Evolutionary conservation across 2,797 vertebrate genomes (phyloP).

Genomic region (Takifugu rubripes): DNA sequence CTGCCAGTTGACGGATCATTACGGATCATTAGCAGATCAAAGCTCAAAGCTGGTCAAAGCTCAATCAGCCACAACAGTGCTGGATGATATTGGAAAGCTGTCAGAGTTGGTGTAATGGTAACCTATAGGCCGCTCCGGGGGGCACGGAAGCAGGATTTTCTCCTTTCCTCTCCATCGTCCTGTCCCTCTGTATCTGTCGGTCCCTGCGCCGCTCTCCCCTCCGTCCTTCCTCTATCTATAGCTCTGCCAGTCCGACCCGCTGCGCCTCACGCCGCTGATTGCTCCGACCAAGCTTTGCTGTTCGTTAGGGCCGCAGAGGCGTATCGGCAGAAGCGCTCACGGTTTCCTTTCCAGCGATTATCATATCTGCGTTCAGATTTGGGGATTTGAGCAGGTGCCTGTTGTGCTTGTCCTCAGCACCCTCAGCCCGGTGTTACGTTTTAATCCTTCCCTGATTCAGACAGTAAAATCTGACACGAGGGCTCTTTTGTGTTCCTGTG

Average conservation of each 20-base stretch:
- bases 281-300: slow-evolving; percentile 36
- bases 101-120: slow-evolving; percentile 53
- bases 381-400: slow-evolving; percentile 5
- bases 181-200: not conserved
- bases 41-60: slow-evolving; percentile 29
- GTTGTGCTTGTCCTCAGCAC: not conserved
- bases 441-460: not conserved
- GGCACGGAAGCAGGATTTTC: slow-evolving; percentile 26
- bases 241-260: slow-evolving; percentile 7
- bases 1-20: slow-evolving; percentile 37
- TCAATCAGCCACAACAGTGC: slow-evolving; percentile 51
- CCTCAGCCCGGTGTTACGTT: not conserved
- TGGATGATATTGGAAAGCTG: slow-evolving; percentile 55
- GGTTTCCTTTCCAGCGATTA: slow-evolving; percentile 1
- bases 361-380: slow-evolving; percentile 8
- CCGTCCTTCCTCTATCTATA: slow-evolving; percentile 36
- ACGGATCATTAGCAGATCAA: slow-evolving; percentile 35
- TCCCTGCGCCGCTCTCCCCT: not conserved
- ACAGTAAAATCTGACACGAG: too few relatives aligned
- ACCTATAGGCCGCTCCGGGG: slow-evolving; percentile 34
- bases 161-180: not conserved
- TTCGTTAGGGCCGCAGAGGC: slow-evolving; percentile 23
- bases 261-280: slow-evolving; percentile 3
- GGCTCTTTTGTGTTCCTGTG: too few relatives aligned
- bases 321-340: not conserved